Percentiles rank a stretch among this genome's conserved stretches.
phyloP scores from a whole-genome alignment of 2,888 invertebrate genomes.

The Cheilosia urbana region DNA sequence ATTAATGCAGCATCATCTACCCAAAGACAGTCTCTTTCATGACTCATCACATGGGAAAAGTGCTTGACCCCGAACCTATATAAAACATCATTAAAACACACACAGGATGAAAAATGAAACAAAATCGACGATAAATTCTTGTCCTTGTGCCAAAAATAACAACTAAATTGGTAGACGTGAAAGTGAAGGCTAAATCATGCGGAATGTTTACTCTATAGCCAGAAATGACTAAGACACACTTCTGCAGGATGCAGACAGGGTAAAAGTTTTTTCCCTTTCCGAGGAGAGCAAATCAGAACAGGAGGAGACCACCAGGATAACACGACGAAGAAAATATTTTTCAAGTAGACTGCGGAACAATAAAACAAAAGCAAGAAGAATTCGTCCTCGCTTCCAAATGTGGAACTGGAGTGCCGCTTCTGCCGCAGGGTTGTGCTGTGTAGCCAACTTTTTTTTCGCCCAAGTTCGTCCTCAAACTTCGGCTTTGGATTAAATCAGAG shows the following conservation, averaged over 20 bases:
- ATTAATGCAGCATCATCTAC: constrained; percentile 59
- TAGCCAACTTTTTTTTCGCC: constrained; percentile 50
- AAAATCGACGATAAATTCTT: constrained; percentile 71
- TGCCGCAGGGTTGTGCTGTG: constrained; percentile 67
- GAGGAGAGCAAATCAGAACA: constrained; percentile 44
- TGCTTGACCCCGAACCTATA: constrained; percentile 62
- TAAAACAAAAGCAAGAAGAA: constrained; percentile 58
- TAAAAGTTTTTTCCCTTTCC: constrained; percentile 47
- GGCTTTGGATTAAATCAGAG: constrained; percentile 70
- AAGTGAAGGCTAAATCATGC: constrained; percentile 74
- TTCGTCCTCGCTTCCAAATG: constrained; percentile 23
- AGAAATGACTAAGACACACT: constrained; percentile 4
- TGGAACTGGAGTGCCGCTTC: constrained; percentile 60
- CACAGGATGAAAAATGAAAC: constrained; percentile 43
- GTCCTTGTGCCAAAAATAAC: constrained; percentile 75
- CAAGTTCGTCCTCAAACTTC: constrained; percentile 62
- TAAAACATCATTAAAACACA: constrained; percentile 61
- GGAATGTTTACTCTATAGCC: constrained; percentile 47
- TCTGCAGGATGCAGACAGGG: constrained; percentile 48
- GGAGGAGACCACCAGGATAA: constrained; percentile 12
- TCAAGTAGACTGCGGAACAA: constrained; percentile 75
- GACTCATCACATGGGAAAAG: constrained; percentile 62
- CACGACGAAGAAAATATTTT: constrained; percentile 43
- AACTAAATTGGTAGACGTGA: constrained; percentile 68
- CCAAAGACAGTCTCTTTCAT: constrained; percentile 38